Evolutionary conservation across 2,888 invertebrate species (phyloP), one percentile per base, ranked within the genome.

Genomic region (Caprella mutica): DNA sequence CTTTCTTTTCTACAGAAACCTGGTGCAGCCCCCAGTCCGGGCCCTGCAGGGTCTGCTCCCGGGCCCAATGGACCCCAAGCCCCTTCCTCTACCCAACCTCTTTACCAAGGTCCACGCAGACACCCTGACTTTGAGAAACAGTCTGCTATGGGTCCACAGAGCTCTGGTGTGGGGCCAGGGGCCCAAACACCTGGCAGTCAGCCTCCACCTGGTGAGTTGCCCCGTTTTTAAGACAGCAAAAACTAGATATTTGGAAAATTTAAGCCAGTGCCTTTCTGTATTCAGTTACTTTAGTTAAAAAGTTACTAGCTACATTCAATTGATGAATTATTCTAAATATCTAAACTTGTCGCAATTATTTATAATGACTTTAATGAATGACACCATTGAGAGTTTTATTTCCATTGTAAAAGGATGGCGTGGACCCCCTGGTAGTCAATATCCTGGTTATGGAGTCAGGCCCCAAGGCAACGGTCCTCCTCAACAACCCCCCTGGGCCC

Each of bases 1-100:
- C 14, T 33, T 33, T 9, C 33, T 50, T 55, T 54, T 12, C 24
- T 26, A 12, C 63, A 55, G 59, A 63, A 63, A 42, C 43, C 63
- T 19, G 67, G 62, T 26, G 52, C 63, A 5, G 61, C 68, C 19
- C 63, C 66, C 29, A 60, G 65, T 24, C 67, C 65, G 53, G 66
- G 66, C n/a, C 66, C 62, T 38, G 53, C 64, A 23, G 84, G 65
- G 80, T 30, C 29, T 12, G 48, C 8, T 19, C 9, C 17, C 14
- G 48, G 48, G 48, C 83, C 59, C 26, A 50, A 38, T 53, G 26
- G n/a, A n/a, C 66, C 46, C 26, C 56, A 46, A 30, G 62, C 23
- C 35, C 54, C 53, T 19, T 48, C 29, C 30, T 26, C 46, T 5
- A 19, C 57, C 40, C 52, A 12, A 29, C 53, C 39, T 19, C n/a